Conservation (phyloP, 2,797 vertebrate genomes). For the Siniperca obscura region DNA sequence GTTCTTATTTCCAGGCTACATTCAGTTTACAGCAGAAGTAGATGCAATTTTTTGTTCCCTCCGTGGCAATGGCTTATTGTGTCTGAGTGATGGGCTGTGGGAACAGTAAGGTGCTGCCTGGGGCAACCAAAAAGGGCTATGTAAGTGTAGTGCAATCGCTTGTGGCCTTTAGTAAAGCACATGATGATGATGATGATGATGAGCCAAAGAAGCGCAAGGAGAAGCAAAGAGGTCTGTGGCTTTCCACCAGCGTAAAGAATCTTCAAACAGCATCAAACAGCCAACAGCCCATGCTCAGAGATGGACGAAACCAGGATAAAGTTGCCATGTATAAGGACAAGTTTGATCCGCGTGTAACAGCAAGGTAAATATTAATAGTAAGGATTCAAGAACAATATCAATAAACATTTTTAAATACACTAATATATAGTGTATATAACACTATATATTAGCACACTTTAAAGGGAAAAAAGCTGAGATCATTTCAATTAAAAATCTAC, state of each 20-base stretch:
- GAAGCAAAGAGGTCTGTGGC: conserved; percentile 36
- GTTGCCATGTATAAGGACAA: conserved; percentile 63
- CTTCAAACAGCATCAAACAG: not conserved
- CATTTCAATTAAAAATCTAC: not conserved
- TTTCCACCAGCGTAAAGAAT: conserved; percentile 2
- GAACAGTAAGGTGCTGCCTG: conserved; percentile 58
- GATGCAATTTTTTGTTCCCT: not conserved
- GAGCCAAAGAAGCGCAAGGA: conserved; percentile 25
- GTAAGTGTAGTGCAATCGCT: conserved; percentile 64
- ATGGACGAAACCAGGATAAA: conserved; percentile 9
- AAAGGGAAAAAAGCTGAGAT: not conserved
- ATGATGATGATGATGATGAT: not conserved
- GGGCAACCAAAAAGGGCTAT: conserved; percentile 48
- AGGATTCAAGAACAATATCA: not conserved
- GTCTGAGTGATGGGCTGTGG: conserved; percentile 64
- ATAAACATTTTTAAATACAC: not conserved
- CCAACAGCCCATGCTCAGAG: not conserved
- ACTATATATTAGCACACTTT: too few species aligned
- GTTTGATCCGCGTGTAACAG: conserved; percentile 69
- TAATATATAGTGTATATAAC: too few species aligned
- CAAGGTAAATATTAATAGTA: conserved; percentile 46
- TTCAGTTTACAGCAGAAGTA: not conserved
- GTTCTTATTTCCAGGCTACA: not conserved
- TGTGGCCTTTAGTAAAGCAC: conserved; percentile 58
- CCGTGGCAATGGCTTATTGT: not conserved